phyloP scores from a whole-genome alignment of 2,888 invertebrate genomes.

The Dyspetes luteomarginatus region DNA sequence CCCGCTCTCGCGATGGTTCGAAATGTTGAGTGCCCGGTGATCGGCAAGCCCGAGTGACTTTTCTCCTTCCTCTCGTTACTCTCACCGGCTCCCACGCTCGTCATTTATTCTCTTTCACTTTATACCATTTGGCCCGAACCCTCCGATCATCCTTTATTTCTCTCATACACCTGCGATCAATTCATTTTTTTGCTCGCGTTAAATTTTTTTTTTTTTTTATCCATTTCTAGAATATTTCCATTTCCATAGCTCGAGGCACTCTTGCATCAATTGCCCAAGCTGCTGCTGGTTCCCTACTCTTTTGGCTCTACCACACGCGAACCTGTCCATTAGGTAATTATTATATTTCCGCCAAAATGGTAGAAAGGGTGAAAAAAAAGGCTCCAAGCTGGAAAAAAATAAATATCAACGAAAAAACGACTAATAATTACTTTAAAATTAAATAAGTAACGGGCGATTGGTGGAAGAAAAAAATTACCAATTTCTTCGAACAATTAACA shows the following conservation, averaged over 20 bases:
- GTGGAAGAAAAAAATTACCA: too few species aligned
- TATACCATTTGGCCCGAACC: background rate
- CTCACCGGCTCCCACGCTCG: conserved; percentile 3
- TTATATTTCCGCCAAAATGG: too few species aligned
- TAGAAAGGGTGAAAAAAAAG: background rate
- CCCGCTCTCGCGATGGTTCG: conserved; percentile 31
- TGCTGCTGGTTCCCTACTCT: conserved; percentile 4
- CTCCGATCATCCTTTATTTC: conserved; percentile 9
- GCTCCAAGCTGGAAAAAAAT: background rate
- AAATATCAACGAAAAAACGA: background rate
- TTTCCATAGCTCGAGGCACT: conserved; percentile 56
- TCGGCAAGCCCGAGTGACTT: conserved; percentile 43
- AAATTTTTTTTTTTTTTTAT: conserved; percentile 45
- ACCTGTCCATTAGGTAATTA: too few species aligned
- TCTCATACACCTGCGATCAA: conserved; percentile 18
- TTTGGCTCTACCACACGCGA: background rate
- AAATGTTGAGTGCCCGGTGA: conserved; percentile 61
- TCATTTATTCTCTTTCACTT: conserved; percentile 12
- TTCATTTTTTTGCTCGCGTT: conserved; percentile 5
- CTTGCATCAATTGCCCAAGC: conserved; percentile 53
- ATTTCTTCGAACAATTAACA: background rate
- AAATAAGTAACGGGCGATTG: too few species aligned
- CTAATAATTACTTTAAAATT: background rate
- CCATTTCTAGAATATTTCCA: conserved; percentile 48
- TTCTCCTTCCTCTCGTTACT: conserved; percentile 7